A percentile compares a stretch with the other conserved stretches of the same genome.
phyloP scores from a whole-genome alignment of 2,888 invertebrate species.

The Dryadula phaetusa region DNA sequence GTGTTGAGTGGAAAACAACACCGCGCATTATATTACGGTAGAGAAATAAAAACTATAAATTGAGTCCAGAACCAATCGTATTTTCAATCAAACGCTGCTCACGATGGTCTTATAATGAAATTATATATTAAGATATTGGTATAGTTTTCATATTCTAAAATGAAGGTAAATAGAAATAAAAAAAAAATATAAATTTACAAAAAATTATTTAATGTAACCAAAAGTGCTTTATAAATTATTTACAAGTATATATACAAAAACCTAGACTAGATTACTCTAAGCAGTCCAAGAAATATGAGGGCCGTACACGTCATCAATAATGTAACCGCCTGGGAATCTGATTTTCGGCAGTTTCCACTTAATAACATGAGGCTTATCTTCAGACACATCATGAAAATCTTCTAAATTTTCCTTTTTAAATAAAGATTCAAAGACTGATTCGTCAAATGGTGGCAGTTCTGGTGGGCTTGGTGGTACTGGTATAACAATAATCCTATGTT shows the following conservation, averaged over 20 bases:
- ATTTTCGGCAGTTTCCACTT: slow-evolving; percentile 8
- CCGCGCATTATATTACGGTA: too few species aligned
- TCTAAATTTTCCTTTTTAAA: neutral
- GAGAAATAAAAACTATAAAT: too few species aligned
- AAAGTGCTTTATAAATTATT: neutral
- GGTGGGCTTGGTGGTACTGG: slow-evolving; percentile 1
- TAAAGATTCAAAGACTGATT: neutral
- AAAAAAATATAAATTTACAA: neutral
- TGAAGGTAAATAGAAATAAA: too few species aligned
- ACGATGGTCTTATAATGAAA: too few species aligned
- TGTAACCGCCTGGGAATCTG: slow-evolving; percentile 13
- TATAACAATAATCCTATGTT: neutral
- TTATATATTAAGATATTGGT: too few species aligned
- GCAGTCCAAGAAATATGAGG: neutral
- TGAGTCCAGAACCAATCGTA: too few species aligned
- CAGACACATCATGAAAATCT: neutral
- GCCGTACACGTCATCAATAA: neutral
- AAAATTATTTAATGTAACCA: neutral
- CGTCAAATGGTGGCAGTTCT: neutral
- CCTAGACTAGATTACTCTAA: neutral
- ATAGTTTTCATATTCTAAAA: too few species aligned
- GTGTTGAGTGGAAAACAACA: too few species aligned
- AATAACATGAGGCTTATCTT: neutral
- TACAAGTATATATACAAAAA: neutral
- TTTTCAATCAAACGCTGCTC: too few species aligned